phyloP scores from a whole-genome alignment of 2,113 vertebrate genomes.

The Forbesichthys papilliferus region DNA sequence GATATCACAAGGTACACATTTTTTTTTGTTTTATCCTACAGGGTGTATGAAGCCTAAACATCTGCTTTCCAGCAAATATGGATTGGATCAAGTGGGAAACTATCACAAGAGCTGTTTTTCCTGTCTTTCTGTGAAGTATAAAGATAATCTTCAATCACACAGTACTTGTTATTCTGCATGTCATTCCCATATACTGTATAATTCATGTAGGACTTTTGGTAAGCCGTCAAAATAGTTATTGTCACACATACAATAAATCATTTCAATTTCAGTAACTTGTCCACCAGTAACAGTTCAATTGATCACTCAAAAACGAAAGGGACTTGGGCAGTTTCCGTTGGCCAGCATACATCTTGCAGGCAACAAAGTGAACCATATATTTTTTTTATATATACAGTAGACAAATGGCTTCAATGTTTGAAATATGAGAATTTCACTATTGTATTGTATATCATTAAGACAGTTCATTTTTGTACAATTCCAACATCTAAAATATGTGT shows the following conservation, averaged over 20 bases:
- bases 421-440: conserved; percentile 1
- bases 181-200: conserved; percentile 55
- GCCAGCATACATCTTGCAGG: conserved; percentile 19
- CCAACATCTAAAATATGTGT: conserved; percentile 18
- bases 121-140: conserved; percentile 41
- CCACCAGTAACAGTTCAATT: conserved; percentile 19
- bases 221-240: conserved; percentile 37
- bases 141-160: conserved; percentile 45
- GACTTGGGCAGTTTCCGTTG: conserved; percentile 39
- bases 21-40: conserved; percentile 42
- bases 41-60: conserved; percentile 76
- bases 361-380: neutral
- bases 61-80: conserved; percentile 11
- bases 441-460: conserved; percentile 15
- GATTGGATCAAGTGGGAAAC: conserved; percentile 25
- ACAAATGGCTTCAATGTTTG: conserved; percentile 1
- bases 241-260: conserved; percentile 47
- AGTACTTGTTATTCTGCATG: conserved; percentile 42
- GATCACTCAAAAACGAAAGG: conserved; percentile 36
- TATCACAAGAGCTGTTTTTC: conserved; percentile 52
- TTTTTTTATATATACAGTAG: too few relatives aligned
- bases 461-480: conserved; percentile 19
- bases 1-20: neutral
- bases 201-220: conserved; percentile 42
- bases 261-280: conserved; percentile 50